phyloP scores from a whole-genome alignment of 2,888 invertebrate species.

The Synergus gifuensis region DNA sequence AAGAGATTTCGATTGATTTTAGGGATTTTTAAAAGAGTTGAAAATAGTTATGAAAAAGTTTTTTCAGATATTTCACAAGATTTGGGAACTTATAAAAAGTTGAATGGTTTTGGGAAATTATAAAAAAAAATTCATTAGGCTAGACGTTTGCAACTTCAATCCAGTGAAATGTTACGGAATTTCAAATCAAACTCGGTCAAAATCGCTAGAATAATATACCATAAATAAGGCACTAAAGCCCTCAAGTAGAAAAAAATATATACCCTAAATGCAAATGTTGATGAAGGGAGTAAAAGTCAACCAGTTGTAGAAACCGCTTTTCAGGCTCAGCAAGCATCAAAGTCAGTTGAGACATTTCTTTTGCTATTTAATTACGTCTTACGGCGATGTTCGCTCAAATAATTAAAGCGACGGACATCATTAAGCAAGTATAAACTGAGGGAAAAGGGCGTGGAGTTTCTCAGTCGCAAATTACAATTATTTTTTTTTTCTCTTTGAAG shows the following conservation, averaged over 20 bases:
- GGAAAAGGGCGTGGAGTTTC: conserved; percentile 56
- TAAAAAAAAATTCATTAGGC: too few species aligned
- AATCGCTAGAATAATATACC: too few species aligned
- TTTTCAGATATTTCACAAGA: too few species aligned
- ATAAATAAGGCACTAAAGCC: background rate
- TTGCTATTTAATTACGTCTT: conserved; percentile 67
- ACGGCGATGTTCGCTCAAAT: conserved; percentile 60
- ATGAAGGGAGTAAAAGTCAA: background rate
- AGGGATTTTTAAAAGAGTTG: too few species aligned
- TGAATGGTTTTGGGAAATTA: too few species aligned
- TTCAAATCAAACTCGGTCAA: too few species aligned
- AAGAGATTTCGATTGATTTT: too few species aligned
- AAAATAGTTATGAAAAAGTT: too few species aligned
- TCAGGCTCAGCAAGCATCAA: background rate
- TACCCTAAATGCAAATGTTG: background rate
- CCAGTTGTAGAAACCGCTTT: conserved; percentile 7
- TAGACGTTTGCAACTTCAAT: too few species aligned
- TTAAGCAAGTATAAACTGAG: conserved; percentile 68
- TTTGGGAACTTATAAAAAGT: too few species aligned
- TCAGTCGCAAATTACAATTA: conserved; percentile 58
- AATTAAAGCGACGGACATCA: conserved; percentile 69
- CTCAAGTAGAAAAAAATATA: background rate
- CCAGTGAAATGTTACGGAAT: too few species aligned
- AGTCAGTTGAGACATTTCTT: conserved; percentile 49
- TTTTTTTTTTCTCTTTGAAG: conserved; percentile 43